These are phyloP conservation scores for Drepana falcataria DNA, from an alignment of 2,888 invertebrate genomes.

Conservation along the genomic window DNA sequence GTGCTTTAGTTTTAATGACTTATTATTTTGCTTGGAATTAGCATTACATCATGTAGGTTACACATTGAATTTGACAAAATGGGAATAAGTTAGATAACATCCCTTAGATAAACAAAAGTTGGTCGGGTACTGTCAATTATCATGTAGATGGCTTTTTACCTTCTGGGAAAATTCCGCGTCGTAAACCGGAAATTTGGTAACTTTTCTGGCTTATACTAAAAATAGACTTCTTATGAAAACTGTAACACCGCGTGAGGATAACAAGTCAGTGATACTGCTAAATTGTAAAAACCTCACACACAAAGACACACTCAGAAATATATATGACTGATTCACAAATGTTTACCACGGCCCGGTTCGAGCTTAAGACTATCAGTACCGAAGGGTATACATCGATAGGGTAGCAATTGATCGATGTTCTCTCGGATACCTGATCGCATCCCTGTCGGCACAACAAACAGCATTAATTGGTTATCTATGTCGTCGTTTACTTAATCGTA, in stretches of 20 bases:
- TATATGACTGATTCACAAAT: too few species aligned
- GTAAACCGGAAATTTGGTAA: slow-evolving; percentile 1
- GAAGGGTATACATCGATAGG: too few species aligned
- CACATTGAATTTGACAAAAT: too few species aligned
- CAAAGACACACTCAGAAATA: too few species aligned
- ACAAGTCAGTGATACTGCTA: not conserved
- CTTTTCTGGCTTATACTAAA: not conserved
- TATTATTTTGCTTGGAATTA: too few species aligned
- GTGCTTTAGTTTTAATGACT: too few species aligned
- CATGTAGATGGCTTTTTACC: not conserved
- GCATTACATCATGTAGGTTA: too few species aligned
- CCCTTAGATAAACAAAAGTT: too few species aligned
- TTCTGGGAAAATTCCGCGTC: not conserved
- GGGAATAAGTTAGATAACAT: too few species aligned
- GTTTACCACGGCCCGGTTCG: too few species aligned
- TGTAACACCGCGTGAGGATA: not conserved
- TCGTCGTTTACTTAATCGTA: slow-evolving; percentile 9
- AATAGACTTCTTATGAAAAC: slow-evolving; percentile 1
- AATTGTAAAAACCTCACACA: not conserved
- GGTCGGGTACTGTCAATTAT: not conserved
- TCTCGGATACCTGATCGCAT: not conserved
- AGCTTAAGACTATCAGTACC: too few species aligned
- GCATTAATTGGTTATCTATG: slow-evolving; percentile 16
- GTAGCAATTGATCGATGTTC: not conserved
- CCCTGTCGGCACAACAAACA: slow-evolving; percentile 10